Percentiles rank a stretch among this genome's conserved stretches.
These are phyloP conservation scores for Caenorhabditis sulstoni DNA, from an alignment of 2,888 invertebrate species.

Conservation along the genomic window DNA sequence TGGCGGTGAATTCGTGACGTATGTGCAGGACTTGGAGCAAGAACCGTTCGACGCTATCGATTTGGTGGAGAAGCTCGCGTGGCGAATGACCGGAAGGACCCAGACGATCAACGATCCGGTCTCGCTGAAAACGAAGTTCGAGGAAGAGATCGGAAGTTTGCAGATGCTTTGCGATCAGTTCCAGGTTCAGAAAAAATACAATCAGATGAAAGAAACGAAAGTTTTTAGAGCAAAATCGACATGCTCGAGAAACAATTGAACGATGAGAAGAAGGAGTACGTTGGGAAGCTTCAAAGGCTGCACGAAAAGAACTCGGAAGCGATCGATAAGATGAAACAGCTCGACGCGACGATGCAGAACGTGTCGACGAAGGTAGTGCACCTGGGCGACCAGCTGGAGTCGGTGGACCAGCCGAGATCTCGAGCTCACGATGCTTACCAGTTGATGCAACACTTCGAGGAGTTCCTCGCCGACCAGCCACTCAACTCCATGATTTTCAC, in stretches of 20 bases:
- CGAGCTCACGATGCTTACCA: constrained; percentile 95
- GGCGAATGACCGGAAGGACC: constrained; percentile 89
- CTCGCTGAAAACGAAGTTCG: constrained; percentile 76
- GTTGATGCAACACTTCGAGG: constrained; percentile 92
- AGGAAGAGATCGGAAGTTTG: constrained; percentile 80
- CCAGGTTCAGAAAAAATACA: constrained; percentile 62
- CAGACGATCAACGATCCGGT: constrained; percentile 79
- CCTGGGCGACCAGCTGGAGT: constrained; percentile 97
- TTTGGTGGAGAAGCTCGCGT: constrained; percentile 96
- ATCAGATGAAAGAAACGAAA: not conserved
- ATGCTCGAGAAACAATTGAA: constrained; percentile 75
- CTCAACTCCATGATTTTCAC: constrained; percentile 90
- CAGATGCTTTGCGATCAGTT: constrained; percentile 79
- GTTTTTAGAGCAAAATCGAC: constrained; percentile 74
- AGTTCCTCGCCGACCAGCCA: constrained; percentile 91
- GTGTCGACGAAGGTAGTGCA: constrained; percentile 98
- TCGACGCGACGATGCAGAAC: constrained; percentile 95
- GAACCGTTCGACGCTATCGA: constrained; percentile 97
- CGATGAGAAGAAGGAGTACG: constrained; percentile 78
- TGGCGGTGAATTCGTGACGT: constrained; percentile 74
- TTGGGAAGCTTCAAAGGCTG: constrained; percentile 73
- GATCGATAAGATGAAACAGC: constrained; percentile 82
- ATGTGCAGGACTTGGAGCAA: constrained; percentile 83
- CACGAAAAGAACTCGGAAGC: constrained; percentile 77
- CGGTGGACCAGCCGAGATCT: constrained; percentile 84